phyloP scores from a whole-genome alignment of 2,797 vertebrate species.

The Taenioides sp. region DNA sequence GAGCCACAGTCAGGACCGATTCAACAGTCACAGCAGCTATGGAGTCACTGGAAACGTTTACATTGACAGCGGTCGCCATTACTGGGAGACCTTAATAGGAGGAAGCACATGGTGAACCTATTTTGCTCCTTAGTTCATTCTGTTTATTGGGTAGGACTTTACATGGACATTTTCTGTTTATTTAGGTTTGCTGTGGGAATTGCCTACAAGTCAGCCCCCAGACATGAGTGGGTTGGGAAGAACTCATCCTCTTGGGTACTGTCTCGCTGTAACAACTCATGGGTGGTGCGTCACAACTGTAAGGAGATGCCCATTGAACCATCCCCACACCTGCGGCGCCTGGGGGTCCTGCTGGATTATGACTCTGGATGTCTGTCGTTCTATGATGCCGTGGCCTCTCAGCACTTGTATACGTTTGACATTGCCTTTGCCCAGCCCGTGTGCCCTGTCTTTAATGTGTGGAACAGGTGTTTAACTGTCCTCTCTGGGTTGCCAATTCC shows the following conservation, averaged over 20 bases:
- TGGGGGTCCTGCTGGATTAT: constrained; percentile 95
- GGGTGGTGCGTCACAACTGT: constrained; percentile 93
- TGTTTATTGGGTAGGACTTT: neutral
- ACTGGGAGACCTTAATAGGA: constrained; percentile 97
- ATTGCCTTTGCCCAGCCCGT: constrained; percentile 92
- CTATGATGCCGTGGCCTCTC: constrained; percentile 93
- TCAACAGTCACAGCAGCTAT: constrained; percentile 94
- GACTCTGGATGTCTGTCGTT: constrained; percentile 93
- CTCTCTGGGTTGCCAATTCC: constrained; percentile 97
- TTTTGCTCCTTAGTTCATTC: neutral
- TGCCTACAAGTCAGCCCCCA: constrained; percentile 94
- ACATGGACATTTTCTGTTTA: neutral
- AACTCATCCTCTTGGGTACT: constrained; percentile 95
- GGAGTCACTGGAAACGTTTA: constrained; percentile 94
- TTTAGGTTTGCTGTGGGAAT: constrained; percentile 95
- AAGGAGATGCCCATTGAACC: constrained; percentile 94
- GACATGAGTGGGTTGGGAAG: constrained; percentile 97
- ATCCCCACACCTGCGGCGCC: constrained; percentile 88
- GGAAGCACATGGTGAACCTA: constrained; percentile 92
- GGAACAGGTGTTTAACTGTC: constrained; percentile 96
- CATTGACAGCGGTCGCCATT: constrained; percentile 97
- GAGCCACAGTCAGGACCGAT: constrained; percentile 93
- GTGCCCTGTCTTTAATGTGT: constrained; percentile 96
- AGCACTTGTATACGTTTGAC: constrained; percentile 94
- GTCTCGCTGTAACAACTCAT: constrained; percentile 94